Percentiles rank a stretch among this genome's conserved stretches.
Evolutionary conservation across 1,140 invertebrate species (phyloP).

Genomic region (Nasonia longicornis): DNA sequence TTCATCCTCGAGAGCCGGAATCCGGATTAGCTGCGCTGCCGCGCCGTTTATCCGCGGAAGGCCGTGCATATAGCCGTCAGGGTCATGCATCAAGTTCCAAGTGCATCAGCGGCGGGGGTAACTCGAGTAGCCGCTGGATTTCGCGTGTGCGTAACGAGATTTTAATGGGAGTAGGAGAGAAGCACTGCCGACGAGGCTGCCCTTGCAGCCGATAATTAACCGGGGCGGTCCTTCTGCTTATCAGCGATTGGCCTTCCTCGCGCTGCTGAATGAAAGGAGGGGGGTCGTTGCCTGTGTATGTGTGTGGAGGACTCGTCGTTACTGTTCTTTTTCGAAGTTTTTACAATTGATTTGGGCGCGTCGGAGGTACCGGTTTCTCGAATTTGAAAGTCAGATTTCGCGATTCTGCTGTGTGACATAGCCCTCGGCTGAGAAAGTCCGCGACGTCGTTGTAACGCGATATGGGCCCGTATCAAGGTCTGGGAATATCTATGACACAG

Average conservation of each 20-base stretch:
- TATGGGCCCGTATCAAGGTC: too few relatives aligned
- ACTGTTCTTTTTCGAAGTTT: too few relatives aligned
- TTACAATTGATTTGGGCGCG: too few relatives aligned
- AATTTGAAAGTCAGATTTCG: too few relatives aligned
- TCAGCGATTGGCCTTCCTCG: neutral
- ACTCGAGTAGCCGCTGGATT: slow-evolving; percentile 9
- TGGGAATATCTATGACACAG: too few relatives aligned
- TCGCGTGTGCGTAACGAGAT: neutral
- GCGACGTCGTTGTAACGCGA: too few relatives aligned
- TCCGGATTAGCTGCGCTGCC: slow-evolving; percentile 12
- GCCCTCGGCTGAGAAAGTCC: too few relatives aligned
- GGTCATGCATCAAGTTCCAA: slow-evolving; percentile 34
- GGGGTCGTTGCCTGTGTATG: neutral
- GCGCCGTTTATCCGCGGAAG: slow-evolving; percentile 26
- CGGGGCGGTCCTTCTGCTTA: neutral
- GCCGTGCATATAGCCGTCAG: neutral
- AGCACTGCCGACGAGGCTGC: neutral
- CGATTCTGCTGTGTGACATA: too few relatives aligned
- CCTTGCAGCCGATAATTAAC: neutral
- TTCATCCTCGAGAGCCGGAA: slow-evolving; percentile 26
- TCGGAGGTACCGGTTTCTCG: too few relatives aligned
- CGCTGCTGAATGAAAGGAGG: too few relatives aligned
- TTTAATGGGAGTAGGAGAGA: slow-evolving; percentile 2
- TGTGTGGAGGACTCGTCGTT: too few relatives aligned
- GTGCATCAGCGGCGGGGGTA: neutral